These are phyloP conservation scores for Erpetoichthys calabaricus DNA, from an alignment of 2,797 vertebrate genomes.

Conservation along the genomic window DNA sequence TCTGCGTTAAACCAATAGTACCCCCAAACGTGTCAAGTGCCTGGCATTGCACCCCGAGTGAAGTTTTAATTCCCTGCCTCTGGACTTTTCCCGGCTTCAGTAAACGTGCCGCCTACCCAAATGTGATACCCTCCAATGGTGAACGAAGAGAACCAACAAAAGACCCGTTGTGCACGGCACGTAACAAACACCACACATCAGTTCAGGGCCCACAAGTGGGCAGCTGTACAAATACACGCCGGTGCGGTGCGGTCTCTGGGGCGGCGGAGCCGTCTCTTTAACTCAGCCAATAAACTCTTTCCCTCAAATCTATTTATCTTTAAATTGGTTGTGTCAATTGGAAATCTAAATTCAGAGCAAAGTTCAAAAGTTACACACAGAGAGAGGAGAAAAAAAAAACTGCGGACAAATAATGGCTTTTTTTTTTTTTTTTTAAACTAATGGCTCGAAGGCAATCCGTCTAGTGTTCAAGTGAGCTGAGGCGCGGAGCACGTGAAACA, in stretches of 20 bases:
- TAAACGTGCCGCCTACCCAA: no score
- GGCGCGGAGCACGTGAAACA: slow-evolving; percentile 51
- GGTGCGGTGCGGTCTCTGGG: slow-evolving; percentile 61
- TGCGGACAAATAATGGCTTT: slow-evolving; percentile 24
- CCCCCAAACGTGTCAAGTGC: no score
- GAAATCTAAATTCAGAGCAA: slow-evolving; percentile 87
- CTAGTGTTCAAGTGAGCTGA: slow-evolving; percentile 53
- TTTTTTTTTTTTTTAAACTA: slow-evolving; percentile 50
- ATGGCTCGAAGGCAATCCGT: slow-evolving; percentile 45
- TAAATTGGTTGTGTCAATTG: slow-evolving; percentile 82
- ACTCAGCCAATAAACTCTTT: slow-evolving; percentile 95
- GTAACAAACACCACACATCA: no score
- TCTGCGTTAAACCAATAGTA: no score
- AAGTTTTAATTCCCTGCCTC: no score
- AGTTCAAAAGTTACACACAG: slow-evolving; percentile 67
- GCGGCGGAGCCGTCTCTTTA: slow-evolving; percentile 68
- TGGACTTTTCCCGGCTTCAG: no score
- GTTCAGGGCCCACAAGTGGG: slow-evolving; percentile 31
- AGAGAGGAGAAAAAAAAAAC: slow-evolving; percentile 31
- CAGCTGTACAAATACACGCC: slow-evolving; percentile 81
- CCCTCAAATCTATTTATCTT: slow-evolving; percentile 86
- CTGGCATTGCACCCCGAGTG: no score
- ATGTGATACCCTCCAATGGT: no score
- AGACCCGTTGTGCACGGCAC: no score
- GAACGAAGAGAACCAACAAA: no score